These are phyloP conservation scores for Astreopora myriophthalma DNA, from an alignment of 64 coral and sea anemone genomes.

Conservation along the genomic window DNA sequence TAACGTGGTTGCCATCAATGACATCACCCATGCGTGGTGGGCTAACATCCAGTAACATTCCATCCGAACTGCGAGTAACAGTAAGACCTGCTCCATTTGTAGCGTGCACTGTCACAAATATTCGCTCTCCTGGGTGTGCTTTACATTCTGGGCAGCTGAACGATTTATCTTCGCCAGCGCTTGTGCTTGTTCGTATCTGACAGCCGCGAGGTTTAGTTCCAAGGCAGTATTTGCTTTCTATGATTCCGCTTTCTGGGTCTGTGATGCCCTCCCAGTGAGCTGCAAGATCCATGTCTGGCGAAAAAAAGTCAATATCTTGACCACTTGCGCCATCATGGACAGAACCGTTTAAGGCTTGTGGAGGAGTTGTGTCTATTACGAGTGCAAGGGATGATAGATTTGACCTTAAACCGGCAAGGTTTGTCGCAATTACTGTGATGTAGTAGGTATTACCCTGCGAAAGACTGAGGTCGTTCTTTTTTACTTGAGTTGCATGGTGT, in stretches of 20 bases:
- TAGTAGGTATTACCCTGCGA: slow-evolving; percentile 35
- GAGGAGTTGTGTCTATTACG: slow-evolving; percentile 67
- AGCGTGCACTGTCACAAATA: slow-evolving; percentile 68
- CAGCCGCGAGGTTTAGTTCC: slow-evolving; percentile 79
- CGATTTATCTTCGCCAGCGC: slow-evolving; percentile 43
- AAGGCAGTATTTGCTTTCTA: slow-evolving; percentile 59
- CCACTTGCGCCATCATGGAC: not conserved
- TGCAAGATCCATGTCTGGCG: not conserved
- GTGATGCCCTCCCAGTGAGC: slow-evolving; percentile 65
- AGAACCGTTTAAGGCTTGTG: slow-evolving; percentile 19
- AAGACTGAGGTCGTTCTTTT: slow-evolving; percentile 20
- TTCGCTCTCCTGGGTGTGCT: slow-evolving; percentile 44
- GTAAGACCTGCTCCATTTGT: slow-evolving; percentile 74
- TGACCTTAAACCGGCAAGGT: slow-evolving; percentile 57
- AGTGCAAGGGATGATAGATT: slow-evolving; percentile 16
- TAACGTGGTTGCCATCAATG: slow-evolving; percentile 51
- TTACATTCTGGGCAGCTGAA: slow-evolving; percentile 52
- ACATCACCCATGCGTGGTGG: slow-evolving; percentile 68
- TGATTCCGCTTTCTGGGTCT: slow-evolving; percentile 80
- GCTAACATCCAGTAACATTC: slow-evolving; percentile 72
- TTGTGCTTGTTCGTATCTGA: slow-evolving; percentile 54
- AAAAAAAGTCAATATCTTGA: not conserved
- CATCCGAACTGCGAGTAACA: slow-evolving; percentile 61
- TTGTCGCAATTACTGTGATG: slow-evolving; percentile 62
- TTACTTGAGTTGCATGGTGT: slow-evolving; percentile 32